A percentile compares a stretch with the other conserved stretches of the same genome.
Conservation (phyloP, 92 coral and sea anemone genomes). For the Umimayanthus chanpuru region DNA sequence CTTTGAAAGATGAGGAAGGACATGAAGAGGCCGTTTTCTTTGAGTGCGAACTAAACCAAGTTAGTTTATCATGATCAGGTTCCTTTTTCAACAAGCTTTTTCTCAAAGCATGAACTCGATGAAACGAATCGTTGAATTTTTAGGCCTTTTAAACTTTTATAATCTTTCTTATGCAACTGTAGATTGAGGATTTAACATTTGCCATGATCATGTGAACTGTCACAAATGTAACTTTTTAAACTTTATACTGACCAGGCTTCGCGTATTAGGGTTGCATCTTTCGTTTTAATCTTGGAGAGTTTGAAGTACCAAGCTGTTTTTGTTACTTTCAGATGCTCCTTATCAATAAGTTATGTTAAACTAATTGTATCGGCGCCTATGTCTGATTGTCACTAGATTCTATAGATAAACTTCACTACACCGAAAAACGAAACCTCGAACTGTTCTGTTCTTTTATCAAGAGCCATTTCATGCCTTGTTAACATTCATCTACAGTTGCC, state of each 20-base stretch:
- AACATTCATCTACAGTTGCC: conserved; percentile 5
- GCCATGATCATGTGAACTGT: background rate
- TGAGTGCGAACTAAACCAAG: background rate
- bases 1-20: background rate
- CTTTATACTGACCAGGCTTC: background rate
- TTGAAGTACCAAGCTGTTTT: background rate
- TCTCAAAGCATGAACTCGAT: background rate
- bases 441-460: background rate
- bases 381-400: background rate
- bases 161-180: background rate
- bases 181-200: background rate
- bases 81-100: no score
- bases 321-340: background rate
- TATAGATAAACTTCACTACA: background rate
- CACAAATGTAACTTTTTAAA: background rate
- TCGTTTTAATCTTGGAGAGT: background rate
- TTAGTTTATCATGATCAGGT: background rate
- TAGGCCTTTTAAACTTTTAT: no score
- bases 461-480: background rate
- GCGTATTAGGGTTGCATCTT: background rate
- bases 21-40: background rate
- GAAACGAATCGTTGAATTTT: background rate
- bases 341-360: background rate
- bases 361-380: background rate
- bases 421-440: background rate